Percentiles rank a stretch among this genome's conserved stretches.
Conservation (phyloP, 2,797 vertebrate genomes). For the Eulemur mongoz region DNA sequence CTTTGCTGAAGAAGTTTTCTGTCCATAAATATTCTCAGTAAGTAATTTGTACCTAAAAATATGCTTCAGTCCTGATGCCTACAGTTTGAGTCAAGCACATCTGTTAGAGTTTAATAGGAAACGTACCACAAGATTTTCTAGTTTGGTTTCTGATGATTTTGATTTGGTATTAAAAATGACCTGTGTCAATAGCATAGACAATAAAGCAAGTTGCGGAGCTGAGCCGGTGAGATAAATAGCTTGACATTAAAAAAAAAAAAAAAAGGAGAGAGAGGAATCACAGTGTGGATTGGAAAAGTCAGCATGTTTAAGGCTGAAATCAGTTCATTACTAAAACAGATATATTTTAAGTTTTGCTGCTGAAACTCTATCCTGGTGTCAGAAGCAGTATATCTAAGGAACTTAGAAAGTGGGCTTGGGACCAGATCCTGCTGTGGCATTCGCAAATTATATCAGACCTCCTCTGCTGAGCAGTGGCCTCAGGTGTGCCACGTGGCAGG, state of each 20-base stretch:
- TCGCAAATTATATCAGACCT: background rate
- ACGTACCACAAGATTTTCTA: conserved; percentile 79
- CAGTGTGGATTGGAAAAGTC: conserved; percentile 25
- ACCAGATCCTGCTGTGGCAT: background rate
- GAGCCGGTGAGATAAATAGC: conserved; percentile 40
- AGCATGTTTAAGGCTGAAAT: conserved; percentile 29
- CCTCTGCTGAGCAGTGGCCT: background rate
- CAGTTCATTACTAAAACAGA: conserved; percentile 28
- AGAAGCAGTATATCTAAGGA: background rate
- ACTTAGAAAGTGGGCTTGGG: conserved; percentile 11
- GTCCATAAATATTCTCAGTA: conserved; percentile 82
- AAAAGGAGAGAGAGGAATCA: background rate
- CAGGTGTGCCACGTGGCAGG: background rate
- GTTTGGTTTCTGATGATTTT: conserved; percentile 78
- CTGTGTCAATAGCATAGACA: conserved; percentile 70
- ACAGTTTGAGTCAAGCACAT: conserved; percentile 81
- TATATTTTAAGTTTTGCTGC: conserved; percentile 48
- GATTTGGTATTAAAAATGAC: conserved; percentile 76
- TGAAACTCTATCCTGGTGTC: conserved; percentile 26
- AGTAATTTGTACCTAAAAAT: conserved; percentile 83
- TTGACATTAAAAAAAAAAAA: background rate
- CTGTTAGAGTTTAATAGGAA: conserved; percentile 83
- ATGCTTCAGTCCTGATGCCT: conserved; percentile 73
- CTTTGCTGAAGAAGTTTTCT: conserved; percentile 71
- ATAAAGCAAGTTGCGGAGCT: conserved; percentile 39